phyloP scores from a whole-genome alignment of 2,797 vertebrate species.

The Cyclura pinguis region DNA sequence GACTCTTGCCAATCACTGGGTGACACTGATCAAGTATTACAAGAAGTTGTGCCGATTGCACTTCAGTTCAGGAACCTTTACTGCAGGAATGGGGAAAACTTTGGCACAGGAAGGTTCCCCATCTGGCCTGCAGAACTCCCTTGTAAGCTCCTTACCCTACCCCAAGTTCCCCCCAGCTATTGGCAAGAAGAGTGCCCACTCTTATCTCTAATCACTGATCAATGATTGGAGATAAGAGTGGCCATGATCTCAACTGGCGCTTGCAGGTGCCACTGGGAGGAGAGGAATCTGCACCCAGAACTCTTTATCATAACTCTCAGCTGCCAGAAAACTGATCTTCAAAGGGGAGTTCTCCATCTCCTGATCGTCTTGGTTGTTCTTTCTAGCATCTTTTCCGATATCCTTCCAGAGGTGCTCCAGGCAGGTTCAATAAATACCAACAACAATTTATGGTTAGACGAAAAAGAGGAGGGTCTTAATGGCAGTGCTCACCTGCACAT shows the following conservation, averaged over 20 bases:
- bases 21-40: neutral
- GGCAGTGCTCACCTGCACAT: conserved; percentile 90
- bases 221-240: neutral
- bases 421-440: no score
- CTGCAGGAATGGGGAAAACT: no score
- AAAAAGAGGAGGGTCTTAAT: no score
- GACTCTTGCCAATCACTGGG: neutral
- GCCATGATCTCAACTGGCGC: neutral
- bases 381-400: neutral
- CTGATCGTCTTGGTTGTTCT: neutral
- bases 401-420: no score
- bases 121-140: neutral
- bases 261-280: neutral
- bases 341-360: neutral
- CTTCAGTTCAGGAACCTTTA: no score
- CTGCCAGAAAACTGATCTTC: neutral
- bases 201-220: neutral
- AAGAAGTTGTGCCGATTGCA: no score
- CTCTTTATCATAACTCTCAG: neutral
- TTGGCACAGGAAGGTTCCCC: neutral
- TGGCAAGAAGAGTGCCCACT: neutral
- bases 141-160: neutral
- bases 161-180: neutral
- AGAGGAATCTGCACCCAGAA: no score
- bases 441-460: no score